A percentile compares a stretch with the other conserved stretches of the same genome.
These are phyloP conservation scores for Andrena minutula DNA, from an alignment of 2,888 invertebrate species.

Conservation along the genomic window DNA sequence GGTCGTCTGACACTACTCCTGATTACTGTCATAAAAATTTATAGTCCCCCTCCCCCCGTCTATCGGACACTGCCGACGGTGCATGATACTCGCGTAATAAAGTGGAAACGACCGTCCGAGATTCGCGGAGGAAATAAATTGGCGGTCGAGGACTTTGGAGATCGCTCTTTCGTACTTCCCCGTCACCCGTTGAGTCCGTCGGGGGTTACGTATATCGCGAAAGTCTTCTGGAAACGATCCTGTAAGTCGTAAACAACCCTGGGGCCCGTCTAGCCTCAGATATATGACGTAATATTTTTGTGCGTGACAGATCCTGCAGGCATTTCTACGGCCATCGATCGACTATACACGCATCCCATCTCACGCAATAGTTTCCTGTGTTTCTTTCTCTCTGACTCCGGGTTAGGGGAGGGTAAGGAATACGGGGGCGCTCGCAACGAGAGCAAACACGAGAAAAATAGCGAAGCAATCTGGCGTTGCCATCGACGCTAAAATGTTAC, in stretches of 20 bases:
- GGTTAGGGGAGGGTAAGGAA: neutral
- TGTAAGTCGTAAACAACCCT: conserved; percentile 80
- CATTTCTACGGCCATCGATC: conserved; percentile 79
- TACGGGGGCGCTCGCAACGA: neutral
- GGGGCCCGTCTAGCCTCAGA: conserved; percentile 78
- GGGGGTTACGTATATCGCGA: conserved; percentile 72
- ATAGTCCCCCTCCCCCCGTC: conserved; percentile 50
- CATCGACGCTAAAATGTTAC: neutral
- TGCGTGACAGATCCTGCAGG: conserved; percentile 80
- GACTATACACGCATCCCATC: conserved; percentile 73
- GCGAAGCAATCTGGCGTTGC: conserved; percentile 4
- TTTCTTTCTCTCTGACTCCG: conserved; percentile 21
- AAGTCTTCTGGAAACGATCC: conserved; percentile 82
- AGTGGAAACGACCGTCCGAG: conserved; percentile 71
- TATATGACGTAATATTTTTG: conserved; percentile 82
- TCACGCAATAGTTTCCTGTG: conserved; percentile 59
- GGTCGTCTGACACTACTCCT: conserved; percentile 57
- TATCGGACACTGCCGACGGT: conserved; percentile 54
- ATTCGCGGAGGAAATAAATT: conserved; percentile 71
- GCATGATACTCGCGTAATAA: conserved; percentile 70
- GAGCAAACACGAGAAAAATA: conserved; percentile 37
- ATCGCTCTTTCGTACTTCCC: conserved; percentile 71
- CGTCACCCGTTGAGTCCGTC: conserved; percentile 72
- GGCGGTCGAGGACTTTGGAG: conserved; percentile 59
- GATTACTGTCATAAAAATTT: conserved; percentile 73